A percentile compares a stretch with the other conserved stretches of the same genome.
These are phyloP conservation scores for Drosophila lacertosa DNA, from an alignment of 1,140 invertebrate species.

Conservation along the genomic window DNA sequence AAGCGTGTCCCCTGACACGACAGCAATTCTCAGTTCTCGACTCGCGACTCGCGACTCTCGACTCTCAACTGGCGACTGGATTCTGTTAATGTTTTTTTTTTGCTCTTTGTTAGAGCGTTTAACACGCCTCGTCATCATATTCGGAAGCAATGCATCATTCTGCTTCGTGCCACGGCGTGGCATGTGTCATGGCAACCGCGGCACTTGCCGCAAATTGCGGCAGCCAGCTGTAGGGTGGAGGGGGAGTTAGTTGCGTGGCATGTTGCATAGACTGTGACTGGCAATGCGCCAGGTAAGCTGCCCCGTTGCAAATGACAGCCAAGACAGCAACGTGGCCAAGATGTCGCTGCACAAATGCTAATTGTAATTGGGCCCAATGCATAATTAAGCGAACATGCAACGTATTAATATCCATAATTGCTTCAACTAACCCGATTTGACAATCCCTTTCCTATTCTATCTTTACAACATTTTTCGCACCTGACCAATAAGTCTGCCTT, in stretches of 20 bases:
- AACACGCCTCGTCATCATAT: conserved; percentile 81
- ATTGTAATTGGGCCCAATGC: conserved; percentile 42
- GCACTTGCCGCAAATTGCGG: conserved; percentile 77
- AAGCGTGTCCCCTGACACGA: conserved; percentile 77
- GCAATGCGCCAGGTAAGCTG: conserved; percentile 70
- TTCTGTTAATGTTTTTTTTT: conserved; percentile 6
- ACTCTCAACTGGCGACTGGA: conserved; percentile 33
- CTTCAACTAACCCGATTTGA: conserved; percentile 6
- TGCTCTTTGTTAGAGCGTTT: conserved; percentile 41
- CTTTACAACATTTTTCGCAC: conserved; percentile 48
- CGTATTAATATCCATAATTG: conserved; percentile 4
- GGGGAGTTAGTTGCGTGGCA: conserved; percentile 60
- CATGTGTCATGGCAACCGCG: conserved; percentile 75
- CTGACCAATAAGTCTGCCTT: too few species aligned
- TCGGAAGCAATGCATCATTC: conserved; percentile 82
- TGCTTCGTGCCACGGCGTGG: conserved; percentile 43
- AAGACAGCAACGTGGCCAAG: conserved; percentile 19
- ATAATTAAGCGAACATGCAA: conserved; percentile 13
- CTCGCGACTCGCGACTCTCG: conserved; percentile 26
- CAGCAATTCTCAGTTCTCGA: conserved; percentile 26
- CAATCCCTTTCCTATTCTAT: not conserved
- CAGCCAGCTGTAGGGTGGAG: conserved; percentile 2
- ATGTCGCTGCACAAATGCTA: conserved; percentile 18
- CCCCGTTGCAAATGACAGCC: conserved; percentile 48
- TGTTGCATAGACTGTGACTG: too few species aligned